Conservation (phyloP, 2,797 vertebrate genomes). For the Acanthopagrus latus region DNA sequence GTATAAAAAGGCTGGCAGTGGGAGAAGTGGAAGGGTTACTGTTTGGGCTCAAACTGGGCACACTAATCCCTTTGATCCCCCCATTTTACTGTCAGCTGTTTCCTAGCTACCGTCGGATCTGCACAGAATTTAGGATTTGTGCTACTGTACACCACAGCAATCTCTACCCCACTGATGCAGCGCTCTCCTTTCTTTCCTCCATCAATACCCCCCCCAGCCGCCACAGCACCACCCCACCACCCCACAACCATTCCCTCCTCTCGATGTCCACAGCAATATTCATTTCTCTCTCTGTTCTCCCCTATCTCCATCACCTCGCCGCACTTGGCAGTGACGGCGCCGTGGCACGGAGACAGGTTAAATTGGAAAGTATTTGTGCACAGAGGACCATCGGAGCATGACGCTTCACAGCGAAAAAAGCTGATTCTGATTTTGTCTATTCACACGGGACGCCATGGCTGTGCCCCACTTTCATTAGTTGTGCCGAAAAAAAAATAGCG, state of each 20-base stretch:
- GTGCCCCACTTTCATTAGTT: conserved; percentile 76
- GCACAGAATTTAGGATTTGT: conserved; percentile 84
- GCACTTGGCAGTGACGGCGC: conserved; percentile 40
- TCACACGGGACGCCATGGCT: conserved; percentile 62
- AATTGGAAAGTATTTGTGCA: conserved; percentile 67
- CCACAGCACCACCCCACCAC: background rate
- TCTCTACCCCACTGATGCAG: conserved; percentile 76
- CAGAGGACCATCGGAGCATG: conserved; percentile 58
- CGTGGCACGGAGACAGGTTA: conserved; percentile 54
- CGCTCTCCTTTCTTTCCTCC: conserved; percentile 69
- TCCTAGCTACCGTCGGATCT: conserved; percentile 80
- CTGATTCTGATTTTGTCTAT: conserved; percentile 73
- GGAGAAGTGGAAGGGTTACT: conserved; percentile 75
- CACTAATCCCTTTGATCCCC: conserved; percentile 82
- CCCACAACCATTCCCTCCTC: conserved; percentile 32
- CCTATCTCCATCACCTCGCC: conserved; percentile 43
- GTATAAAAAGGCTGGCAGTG: conserved; percentile 64
- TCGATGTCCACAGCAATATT: conserved; percentile 49
- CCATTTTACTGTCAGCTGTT: conserved; percentile 85
- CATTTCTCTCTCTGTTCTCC: conserved; percentile 45
- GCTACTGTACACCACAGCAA: conserved; percentile 80
- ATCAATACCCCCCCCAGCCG: conserved; percentile 56
- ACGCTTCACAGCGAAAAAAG: conserved; percentile 57
- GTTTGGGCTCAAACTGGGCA: conserved; percentile 81
- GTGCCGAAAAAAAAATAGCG: conserved; percentile 54